A percentile compares a stretch with the other conserved stretches of the same genome.
phyloP scores from a whole-genome alignment of 2,113 vertebrate genomes.

The Stictonetta naevosa region DNA sequence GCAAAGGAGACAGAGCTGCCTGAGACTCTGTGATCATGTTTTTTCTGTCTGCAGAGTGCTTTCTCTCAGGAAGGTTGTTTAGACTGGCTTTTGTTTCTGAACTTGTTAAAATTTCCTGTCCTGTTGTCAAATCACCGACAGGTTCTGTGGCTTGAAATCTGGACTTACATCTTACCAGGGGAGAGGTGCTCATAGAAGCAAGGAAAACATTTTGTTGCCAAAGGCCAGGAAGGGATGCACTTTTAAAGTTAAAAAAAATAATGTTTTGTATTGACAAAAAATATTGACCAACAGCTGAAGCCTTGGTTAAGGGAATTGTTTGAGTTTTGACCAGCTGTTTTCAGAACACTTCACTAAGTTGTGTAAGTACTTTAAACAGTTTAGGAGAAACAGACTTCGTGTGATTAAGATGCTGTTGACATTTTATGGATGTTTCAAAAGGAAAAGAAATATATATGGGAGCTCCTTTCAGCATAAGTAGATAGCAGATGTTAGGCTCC shows the following conservation, averaged over 20 bases:
- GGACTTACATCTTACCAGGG: neutral
- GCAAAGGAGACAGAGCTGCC: neutral
- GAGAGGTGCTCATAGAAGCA: neutral
- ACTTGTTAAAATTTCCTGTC: rapidly evolving
- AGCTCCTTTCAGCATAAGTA: neutral
- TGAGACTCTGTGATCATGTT: rapidly evolving
- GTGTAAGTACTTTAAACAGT: neutral
- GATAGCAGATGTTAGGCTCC: neutral
- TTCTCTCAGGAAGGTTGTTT: neutral
- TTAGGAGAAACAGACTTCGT: neutral
- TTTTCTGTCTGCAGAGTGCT: neutral
- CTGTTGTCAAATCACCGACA: neutral
- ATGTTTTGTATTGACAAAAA: neutral
- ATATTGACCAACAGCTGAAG: neutral
- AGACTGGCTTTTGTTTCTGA: neutral
- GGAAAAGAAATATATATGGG: neutral
- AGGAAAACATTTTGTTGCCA: neutral
- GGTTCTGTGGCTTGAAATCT: neutral
- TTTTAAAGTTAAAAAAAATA: neutral
- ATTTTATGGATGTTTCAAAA: neutral
- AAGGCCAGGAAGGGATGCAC: neutral
- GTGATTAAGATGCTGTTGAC: too few relatives aligned
- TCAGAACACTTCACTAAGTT: neutral
- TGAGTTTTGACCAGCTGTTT: neutral
- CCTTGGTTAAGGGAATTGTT: neutral